Base-by-base conservation (phyloP, 2,797 vertebrate genomes). In the Lepus townsendii region DNA sequence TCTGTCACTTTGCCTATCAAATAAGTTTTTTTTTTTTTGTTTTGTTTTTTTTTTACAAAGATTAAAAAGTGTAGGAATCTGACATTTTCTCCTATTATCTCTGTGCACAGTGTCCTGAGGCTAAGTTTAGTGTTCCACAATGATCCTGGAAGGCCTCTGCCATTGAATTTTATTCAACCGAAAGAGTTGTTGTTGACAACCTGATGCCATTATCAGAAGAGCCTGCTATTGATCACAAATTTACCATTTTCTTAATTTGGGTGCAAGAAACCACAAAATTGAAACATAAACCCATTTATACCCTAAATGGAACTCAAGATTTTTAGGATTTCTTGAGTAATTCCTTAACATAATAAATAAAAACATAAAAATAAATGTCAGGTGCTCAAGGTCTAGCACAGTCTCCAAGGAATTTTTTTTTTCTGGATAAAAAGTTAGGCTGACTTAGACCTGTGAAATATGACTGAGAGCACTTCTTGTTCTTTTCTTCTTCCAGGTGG, bases 401-500 rank as follows among this genome's bases (percentile, higher is more conserved):
- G 3, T 73, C 65, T 90, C 60, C 22, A 52, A 66, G 77, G 14
- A 86, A 22, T 42, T 71, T 75, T 96, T 35, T 65, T 95, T 79
- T 85, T 38, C 42, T 93, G 52, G 90, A 88, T 78, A 62, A 93
- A 93, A 83, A 63, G n/a, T 84, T 93, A 84, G 20, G 24, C n/a
- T 72, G 50, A 72, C 38, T 73, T 84, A 42, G 66, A 68, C 20
- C 6, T 57, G 4, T 93, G 84, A 79, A 89, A 83, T 88, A 84
- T 68, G 27, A 65, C 69, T 87, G 75, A 95, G 82, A 92, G 75
- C 32, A 65, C 14, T 89, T 88, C 89, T 93, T 57, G 3, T 84
- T 92, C 85, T 80, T 94, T 57, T 80, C 42, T 87, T 69, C 62
- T 57, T 60, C 78, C 87, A 97, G 96, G 86, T 86, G 88, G 65